Evolutionary conservation across 37 sponge, comb jelly and placozoan species (phyloP).

Genomic region (Geodia barretti): DNA sequence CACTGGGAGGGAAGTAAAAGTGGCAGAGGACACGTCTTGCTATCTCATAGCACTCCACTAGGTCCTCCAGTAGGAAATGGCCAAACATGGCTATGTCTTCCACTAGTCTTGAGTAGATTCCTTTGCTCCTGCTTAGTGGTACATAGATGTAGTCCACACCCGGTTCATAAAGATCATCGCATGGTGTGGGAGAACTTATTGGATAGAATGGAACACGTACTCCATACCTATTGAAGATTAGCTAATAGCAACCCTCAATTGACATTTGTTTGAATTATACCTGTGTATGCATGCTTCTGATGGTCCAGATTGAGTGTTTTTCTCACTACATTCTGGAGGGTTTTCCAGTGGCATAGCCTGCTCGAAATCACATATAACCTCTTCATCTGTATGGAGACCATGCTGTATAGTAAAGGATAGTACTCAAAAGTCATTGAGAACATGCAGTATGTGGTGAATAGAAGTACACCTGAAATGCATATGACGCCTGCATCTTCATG

Average conservation of each 20-base stretch:
- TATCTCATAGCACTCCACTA: not conserved
- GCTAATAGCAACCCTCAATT: too few relatives aligned
- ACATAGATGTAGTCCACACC: not conserved
- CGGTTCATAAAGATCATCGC: not conserved
- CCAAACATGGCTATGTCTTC: not conserved
- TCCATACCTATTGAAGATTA: not conserved
- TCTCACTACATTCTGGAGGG: too few relatives aligned
- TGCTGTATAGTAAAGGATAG: too few relatives aligned
- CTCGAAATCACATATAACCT: too few relatives aligned
- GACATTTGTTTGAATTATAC: not conserved
- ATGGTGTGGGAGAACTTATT: not conserved
- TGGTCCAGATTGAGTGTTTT: too few relatives aligned
- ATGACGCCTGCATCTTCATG: too few relatives aligned
- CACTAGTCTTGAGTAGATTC: not conserved
- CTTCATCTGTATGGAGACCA: too few relatives aligned
- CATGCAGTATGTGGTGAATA: too few relatives aligned
- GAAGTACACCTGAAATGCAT: too few relatives aligned
- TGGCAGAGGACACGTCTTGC: not conserved
- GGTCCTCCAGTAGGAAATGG: not conserved
- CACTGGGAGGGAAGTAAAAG: conserved; percentile 12
- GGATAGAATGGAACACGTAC: not conserved
- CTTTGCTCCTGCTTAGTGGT: not conserved
- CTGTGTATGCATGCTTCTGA: not conserved
- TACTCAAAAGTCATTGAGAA: too few relatives aligned
- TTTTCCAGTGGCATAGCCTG: too few relatives aligned